Evolutionary conservation across 2,797 vertebrate genomes (phyloP).

Genomic region (Darevskia mixta): DNA sequence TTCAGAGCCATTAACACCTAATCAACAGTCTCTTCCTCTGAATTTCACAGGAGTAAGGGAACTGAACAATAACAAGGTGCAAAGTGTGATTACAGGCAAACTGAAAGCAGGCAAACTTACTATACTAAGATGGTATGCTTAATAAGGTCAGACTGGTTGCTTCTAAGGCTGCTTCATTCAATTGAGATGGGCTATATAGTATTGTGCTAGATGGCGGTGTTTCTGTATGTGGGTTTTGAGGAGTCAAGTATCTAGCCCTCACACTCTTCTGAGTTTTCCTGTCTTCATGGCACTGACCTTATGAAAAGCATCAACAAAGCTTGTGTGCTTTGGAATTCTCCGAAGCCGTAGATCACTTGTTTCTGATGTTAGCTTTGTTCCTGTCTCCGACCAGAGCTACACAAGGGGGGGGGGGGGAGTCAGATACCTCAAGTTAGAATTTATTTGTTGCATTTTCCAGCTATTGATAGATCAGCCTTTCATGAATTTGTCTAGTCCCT

Average conservation of each 20-base stretch:
- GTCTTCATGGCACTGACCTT: constrained; percentile 28
- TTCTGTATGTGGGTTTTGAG: not conserved
- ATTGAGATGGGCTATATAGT: not conserved
- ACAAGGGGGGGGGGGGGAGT: not conserved
- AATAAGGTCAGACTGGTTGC: not conserved
- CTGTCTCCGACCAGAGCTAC: constrained; percentile 36
- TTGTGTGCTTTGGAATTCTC: constrained; percentile 40
- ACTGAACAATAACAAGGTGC: not conserved
- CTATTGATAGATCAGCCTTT: no score
- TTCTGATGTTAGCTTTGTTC: rapidly evolving
- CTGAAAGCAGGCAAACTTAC: not conserved
- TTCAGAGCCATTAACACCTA: not conserved
- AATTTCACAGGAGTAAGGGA: no score
- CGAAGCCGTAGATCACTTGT: constrained; percentile 13
- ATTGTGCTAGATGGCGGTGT: not conserved
- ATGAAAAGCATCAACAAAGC: constrained; percentile 32
- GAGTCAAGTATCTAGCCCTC: not conserved
- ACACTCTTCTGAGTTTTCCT: not conserved
- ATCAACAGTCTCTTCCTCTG: not conserved
- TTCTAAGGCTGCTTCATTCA: not conserved
- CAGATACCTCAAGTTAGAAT: not conserved
- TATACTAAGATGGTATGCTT: not conserved
- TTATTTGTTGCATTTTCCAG: no score
- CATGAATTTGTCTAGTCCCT: no score
- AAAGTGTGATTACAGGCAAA: not conserved